Conservation (phyloP, 1,140 invertebrate species). For the Halyomorpha halys region DNA sequence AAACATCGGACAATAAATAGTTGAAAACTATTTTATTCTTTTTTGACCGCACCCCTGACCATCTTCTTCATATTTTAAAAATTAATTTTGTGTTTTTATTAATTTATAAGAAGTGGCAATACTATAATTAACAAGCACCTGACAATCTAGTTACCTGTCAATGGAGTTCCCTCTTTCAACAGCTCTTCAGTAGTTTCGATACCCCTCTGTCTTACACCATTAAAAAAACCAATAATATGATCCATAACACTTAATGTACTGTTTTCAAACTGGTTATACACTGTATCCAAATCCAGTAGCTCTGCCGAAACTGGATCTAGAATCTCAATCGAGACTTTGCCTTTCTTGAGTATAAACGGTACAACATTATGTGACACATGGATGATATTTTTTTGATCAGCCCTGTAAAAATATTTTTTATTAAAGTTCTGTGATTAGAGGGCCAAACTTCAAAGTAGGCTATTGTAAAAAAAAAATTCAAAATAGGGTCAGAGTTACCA, state of each 20-base stretch:
- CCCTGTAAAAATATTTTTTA: slow-evolving; percentile 35
- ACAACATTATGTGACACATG: slow-evolving; percentile 60
- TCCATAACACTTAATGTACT: slow-evolving; percentile 56
- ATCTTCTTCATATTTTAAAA: no score
- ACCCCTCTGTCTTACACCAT: slow-evolving; percentile 53
- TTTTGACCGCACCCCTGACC: no score
- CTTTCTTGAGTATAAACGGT: slow-evolving; percentile 58
- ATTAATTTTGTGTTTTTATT: no score
- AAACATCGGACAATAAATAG: no score
- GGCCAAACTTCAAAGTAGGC: no score
- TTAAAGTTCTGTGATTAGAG: no score
- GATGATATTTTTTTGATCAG: slow-evolving; percentile 59
- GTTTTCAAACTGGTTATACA: slow-evolving; percentile 64
- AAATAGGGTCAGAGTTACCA: no score
- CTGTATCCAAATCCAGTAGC: slow-evolving; percentile 63
- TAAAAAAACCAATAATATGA: slow-evolving; percentile 54
- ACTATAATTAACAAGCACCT: no score
- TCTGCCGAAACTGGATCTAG: slow-evolving; percentile 59
- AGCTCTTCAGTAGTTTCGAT: slow-evolving; percentile 70
- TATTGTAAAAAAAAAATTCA: no score
- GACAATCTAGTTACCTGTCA: slow-evolving; percentile 59
- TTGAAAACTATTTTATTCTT: no score
- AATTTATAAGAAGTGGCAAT: no score
- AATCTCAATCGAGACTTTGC: slow-evolving; percentile 52
- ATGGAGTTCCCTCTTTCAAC: slow-evolving; percentile 57